These are phyloP conservation scores for Camelus bactrianus DNA, from an alignment of 2,113 vertebrate genomes.

Conservation along the genomic window DNA sequence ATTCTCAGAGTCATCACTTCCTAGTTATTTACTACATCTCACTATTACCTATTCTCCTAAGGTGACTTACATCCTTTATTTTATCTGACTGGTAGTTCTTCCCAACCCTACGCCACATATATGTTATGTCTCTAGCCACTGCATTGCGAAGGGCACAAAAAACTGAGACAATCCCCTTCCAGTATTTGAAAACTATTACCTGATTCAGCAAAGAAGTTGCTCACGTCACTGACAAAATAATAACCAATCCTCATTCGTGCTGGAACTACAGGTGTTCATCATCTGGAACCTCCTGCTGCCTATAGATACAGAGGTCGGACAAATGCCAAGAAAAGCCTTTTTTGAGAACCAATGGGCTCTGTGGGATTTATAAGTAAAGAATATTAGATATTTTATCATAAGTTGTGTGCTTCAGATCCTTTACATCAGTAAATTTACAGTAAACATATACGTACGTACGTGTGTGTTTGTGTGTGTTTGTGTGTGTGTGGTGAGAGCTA, in stretches of 20 bases:
- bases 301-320: background rate
- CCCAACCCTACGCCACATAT: rapidly evolving
- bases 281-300: background rate
- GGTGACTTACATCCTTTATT: background rate
- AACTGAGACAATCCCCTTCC: background rate
- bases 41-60: background rate
- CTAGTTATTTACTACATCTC: background rate
- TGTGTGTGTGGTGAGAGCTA: background rate
- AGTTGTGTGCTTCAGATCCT: background rate
- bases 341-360: background rate
- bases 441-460: too few relatives aligned
- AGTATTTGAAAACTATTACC: background rate
- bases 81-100: background rate
- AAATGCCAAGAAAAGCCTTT: background rate
- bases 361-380: background rate
- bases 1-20: background rate
- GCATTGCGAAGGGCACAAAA: background rate
- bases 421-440: background rate
- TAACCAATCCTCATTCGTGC: background rate
- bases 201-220: background rate
- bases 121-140: background rate
- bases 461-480: rapidly evolving
- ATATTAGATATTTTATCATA: background rate
- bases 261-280: background rate
- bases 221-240: background rate